These are phyloP conservation scores for Deilephila porcellus DNA, from an alignment of 2,888 invertebrate species.

Conservation along the genomic window DNA sequence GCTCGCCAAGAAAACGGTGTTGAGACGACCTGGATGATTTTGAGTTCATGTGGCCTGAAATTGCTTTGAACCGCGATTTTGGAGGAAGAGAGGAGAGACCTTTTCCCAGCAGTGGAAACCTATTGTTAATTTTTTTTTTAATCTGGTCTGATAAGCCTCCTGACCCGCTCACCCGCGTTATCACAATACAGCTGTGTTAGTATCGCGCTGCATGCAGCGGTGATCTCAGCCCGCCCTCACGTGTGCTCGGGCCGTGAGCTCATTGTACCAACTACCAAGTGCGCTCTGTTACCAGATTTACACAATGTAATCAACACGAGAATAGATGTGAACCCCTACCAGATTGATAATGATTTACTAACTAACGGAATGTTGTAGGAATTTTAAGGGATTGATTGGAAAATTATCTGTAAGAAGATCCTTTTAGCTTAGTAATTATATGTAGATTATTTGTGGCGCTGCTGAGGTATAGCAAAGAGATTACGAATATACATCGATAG, in stretches of 20 bases:
- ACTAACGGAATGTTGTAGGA: background rate
- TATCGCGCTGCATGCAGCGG: background rate
- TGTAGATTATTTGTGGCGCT: no score
- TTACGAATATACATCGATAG: no score
- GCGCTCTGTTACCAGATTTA: background rate
- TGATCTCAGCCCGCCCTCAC: conserved; percentile 15
- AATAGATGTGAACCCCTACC: background rate
- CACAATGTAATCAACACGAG: background rate
- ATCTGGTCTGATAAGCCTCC: background rate
- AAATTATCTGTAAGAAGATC: background rate
- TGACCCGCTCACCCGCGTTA: background rate
- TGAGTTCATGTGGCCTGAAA: no score
- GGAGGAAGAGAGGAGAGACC: no score
- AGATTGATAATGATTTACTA: background rate
- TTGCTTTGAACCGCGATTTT: no score
- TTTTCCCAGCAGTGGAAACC: no score
- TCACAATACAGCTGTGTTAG: background rate
- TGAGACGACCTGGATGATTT: no score
- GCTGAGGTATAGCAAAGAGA: no score
- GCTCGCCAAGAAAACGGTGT: no score
- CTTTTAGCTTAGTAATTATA: no score
- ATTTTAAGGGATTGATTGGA: no score
- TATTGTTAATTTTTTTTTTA: no score
- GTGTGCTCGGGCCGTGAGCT: background rate
- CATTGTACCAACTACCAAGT: background rate